Evolutionary conservation across 2,113 vertebrate genomes (phyloP), one percentile per base, ranked within the genome.

Genomic region (Argyrosomus japonicus): DNA sequence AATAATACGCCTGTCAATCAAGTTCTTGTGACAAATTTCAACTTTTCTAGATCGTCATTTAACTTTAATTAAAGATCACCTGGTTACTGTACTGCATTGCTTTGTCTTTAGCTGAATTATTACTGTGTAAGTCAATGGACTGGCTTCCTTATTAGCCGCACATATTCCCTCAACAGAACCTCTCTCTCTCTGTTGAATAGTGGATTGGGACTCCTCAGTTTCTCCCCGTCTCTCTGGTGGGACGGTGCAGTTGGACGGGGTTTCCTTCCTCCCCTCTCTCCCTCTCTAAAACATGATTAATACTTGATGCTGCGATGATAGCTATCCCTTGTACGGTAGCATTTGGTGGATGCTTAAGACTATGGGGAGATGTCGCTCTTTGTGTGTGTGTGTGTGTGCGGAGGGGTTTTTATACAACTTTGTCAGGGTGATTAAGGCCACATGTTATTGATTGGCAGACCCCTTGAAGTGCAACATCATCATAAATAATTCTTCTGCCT

Each of bases 401-500:
- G 2, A 32, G 43, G 51, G 43, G 18, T 82, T 88, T 75, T 77
- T 25, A 74, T 76, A 81, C 67, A 83, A 88, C 81, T 88, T 87
- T 91, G 91, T 91, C 79, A 14, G 76, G 67, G 89, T 90, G 88
- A 89, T 91, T 92, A 89, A 72, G 85, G 89, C 86, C 90, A 87
- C 89, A 83, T 85, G 88, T 90, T 92, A 94, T 94, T 91, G 93
- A 94, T 92, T 89, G 90, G 53, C 91, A 68, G 89, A 81, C 78
- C 77, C 32, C 83, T 87, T 86, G 86, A 89, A 90, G 77, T 85
- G 72, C 85, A 92, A 87, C 88, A 88, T 92, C 84, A 43, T 90
- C 91, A 94, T 93, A 90, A 93, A 94, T 94, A 91, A 93, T 94
- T 93, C 85, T 62, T 32, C 85, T 63, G 79, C 77, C 87, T 81